phyloP scores from a whole-genome alignment of 2,888 invertebrate species.

The Ornithoptera alexandrae region DNA sequence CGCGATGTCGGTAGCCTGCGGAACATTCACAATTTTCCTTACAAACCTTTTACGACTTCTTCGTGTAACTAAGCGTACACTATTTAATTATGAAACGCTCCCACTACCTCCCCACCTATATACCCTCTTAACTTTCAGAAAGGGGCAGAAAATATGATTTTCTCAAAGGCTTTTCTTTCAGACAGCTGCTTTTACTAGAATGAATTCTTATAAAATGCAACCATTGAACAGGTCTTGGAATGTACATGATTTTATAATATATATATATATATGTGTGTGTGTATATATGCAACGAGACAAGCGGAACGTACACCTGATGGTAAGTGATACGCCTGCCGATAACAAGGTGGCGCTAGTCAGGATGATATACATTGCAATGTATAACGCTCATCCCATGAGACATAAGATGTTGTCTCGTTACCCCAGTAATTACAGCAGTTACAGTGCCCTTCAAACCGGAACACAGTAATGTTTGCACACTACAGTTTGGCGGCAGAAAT shows the following conservation, averaged over 20 bases:
- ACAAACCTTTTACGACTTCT: constrained; percentile 48
- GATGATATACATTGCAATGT: too few species aligned
- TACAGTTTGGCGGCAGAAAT: too few species aligned
- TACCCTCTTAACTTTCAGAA: constrained; percentile 40
- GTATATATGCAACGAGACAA: neutral
- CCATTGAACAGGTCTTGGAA: constrained; percentile 1
- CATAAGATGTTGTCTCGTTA: too few species aligned
- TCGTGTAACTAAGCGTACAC: constrained; percentile 63
- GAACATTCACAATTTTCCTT: constrained; percentile 47
- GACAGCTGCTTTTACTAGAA: constrained; percentile 29
- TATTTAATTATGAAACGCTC: constrained; percentile 65
- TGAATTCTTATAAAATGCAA: constrained; percentile 20
- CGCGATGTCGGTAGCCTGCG: constrained; percentile 39
- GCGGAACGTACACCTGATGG: too few species aligned
- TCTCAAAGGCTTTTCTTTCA: constrained; percentile 48
- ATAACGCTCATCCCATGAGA: too few species aligned
- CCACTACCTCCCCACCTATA: constrained; percentile 35
- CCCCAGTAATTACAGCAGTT: too few species aligned
- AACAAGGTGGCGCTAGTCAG: too few species aligned
- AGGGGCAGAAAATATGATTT: constrained; percentile 46
- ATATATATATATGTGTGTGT: neutral
- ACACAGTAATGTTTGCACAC: too few species aligned
- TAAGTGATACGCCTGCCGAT: too few species aligned
- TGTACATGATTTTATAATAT: too few species aligned
- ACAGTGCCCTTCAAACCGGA: too few species aligned